These are phyloP conservation scores for Serripes groenlandicus DNA, from an alignment of 2,888 invertebrate genomes.

Conservation along the genomic window DNA sequence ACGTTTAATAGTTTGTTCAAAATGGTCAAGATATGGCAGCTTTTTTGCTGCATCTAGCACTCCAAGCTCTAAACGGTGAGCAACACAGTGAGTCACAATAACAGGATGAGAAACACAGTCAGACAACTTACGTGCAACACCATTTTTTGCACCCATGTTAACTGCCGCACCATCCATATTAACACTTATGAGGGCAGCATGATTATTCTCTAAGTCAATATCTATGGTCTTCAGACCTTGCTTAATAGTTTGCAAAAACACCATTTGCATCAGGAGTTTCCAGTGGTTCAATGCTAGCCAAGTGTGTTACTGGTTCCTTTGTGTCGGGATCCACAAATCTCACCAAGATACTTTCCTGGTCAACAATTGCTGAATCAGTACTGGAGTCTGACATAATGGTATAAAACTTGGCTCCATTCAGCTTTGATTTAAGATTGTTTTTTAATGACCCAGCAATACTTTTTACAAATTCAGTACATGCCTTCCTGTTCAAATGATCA, in stretches of 20 bases:
- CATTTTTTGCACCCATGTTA: conserved; percentile 46
- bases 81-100: conserved; percentile 48
- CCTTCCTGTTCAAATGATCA: not conserved
- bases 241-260: conserved; percentile 22
- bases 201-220: conserved; percentile 21
- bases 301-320: conserved; percentile 6
- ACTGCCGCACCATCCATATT: conserved; percentile 54
- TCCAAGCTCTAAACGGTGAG: conserved; percentile 43
- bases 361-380: conserved; percentile 17
- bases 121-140: conserved; percentile 34
- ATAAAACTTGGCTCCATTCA: conserved; percentile 3
- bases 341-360: conserved; percentile 28
- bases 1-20: conserved; percentile 38
- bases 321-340: conserved; percentile 22
- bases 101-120: conserved; percentile 36
- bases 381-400: conserved; percentile 34
- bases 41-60: conserved; percentile 41
- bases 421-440: conserved; percentile 7
- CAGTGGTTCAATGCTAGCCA: conserved; percentile 30
- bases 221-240: not conserved
- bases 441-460: too few relatives aligned
- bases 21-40: conserved; percentile 35
- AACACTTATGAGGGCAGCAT: conserved; percentile 31
- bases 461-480: too few relatives aligned
- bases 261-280: conserved; percentile 42